Evolutionary conservation across 2,113 vertebrate species (phyloP).

Genomic region (Lasiurus cinereus): DNA sequence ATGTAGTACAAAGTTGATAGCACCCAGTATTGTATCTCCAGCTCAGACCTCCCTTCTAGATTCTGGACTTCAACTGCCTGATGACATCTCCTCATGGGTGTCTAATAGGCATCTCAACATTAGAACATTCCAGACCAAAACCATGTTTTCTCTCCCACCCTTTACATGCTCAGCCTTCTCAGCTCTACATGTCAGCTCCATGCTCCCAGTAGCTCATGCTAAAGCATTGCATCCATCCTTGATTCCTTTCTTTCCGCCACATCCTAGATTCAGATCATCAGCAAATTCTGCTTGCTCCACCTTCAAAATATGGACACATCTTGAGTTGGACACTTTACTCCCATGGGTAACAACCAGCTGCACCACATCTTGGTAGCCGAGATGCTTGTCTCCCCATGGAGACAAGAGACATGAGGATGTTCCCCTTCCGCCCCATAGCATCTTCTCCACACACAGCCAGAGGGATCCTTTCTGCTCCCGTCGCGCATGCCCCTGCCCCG

Average conservation of each 20-base stretch:
- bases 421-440: too few relatives aligned
- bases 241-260: not conserved
- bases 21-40: not conserved
- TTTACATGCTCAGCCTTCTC: not conserved
- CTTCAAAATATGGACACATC: not conserved
- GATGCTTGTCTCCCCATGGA: not conserved
- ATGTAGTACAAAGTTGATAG: not conserved
- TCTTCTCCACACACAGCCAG: not conserved
- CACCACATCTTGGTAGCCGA: not conserved
- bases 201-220: not conserved
- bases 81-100: not conserved
- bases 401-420: not conserved
- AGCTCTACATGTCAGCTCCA: not conserved
- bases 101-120: not conserved
- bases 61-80: not conserved
- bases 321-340: not conserved
- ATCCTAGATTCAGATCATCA: not conserved
- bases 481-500: not conserved
- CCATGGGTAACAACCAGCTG: not conserved
- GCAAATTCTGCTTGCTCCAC: not conserved
- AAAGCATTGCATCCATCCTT: not conserved
- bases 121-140: slow-evolving; percentile 10
- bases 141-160: not conserved
- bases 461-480: not conserved
- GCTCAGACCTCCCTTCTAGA: slow-evolving; percentile 4